phyloP scores from a whole-genome alignment of 2,797 vertebrate species.

The Psittacula echo region DNA sequence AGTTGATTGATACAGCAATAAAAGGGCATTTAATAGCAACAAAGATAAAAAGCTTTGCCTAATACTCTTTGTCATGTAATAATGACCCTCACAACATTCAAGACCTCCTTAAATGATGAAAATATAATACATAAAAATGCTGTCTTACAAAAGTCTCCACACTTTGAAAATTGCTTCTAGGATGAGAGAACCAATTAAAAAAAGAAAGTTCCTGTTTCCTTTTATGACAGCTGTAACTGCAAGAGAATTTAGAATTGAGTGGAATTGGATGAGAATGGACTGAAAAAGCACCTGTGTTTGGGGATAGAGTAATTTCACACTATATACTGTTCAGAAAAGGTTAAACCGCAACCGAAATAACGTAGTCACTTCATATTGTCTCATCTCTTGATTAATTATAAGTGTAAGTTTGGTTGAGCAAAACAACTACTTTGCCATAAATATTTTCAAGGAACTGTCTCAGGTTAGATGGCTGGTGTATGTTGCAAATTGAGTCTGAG shows the following conservation, averaged over 20 bases:
- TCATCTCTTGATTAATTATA: not conserved
- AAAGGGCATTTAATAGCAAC: conserved; percentile 71
- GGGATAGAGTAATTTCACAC: not conserved
- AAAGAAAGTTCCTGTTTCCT: not conserved
- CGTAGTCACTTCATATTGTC: not conserved
- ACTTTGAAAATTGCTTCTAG: not conserved
- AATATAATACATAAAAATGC: conserved; percentile 28
- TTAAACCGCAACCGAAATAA: not conserved
- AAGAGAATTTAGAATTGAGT: not conserved
- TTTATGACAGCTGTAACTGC: not conserved
- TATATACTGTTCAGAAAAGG: not conserved
- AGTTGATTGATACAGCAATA: conserved; percentile 77
- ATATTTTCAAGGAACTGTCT: not conserved
- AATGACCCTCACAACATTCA: conserved; percentile 48
- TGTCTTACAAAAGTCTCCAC: not conserved
- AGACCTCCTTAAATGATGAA: conserved; percentile 43
- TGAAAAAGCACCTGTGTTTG: not conserved
- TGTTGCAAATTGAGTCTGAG: not conserved
- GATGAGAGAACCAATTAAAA: not conserved
- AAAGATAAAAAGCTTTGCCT: conserved; percentile 72
- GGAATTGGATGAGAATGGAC: not conserved
- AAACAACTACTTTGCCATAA: not conserved
- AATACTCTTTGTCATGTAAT: conserved; percentile 46
- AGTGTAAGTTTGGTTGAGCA: not conserved
- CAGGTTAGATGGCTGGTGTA: not conserved